These are phyloP conservation scores for Acleris laterana DNA, from an alignment of 2,888 invertebrate genomes.

Conservation along the genomic window DNA sequence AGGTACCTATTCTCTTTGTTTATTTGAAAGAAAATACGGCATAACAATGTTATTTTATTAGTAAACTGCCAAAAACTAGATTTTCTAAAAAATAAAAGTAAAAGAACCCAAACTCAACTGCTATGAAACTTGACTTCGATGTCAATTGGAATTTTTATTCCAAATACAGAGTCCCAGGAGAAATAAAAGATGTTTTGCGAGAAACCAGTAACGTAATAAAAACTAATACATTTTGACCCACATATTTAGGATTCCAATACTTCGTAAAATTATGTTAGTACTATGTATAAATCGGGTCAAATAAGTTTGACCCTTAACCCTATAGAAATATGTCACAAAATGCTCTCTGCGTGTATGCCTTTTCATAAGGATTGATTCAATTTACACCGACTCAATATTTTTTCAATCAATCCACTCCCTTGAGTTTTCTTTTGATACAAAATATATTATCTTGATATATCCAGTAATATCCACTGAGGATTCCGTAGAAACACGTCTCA, in stretches of 20 bases:
- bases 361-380: constrained; percentile 10
- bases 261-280: constrained; percentile 8
- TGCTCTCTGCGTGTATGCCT: neutral
- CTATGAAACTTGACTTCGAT: too few species aligned
- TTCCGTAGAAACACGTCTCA: neutral
- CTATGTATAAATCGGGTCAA: neutral
- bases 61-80: too few species aligned
- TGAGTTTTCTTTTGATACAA: constrained; percentile 7
- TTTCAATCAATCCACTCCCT: constrained; percentile 16
- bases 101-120: too few species aligned
- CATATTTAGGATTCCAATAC: constrained; percentile 2
- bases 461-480: neutral
- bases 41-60: too few species aligned
- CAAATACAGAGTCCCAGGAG: neutral
- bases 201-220: constrained; percentile 1
- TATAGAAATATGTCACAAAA: too few species aligned
- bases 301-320: too few species aligned
- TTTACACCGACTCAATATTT: constrained; percentile 12
- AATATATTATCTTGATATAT: constrained; percentile 1
- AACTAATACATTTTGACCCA: constrained; percentile 8
- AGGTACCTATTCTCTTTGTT: too few species aligned
- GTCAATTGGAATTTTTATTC: neutral
- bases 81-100: too few species aligned
- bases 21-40: too few species aligned
- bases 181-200: neutral